Evolutionary conservation across 92 coral and sea anemone species (phyloP), one percentile per base, ranked within the genome.

Genomic region (Parazoanthus swiftii): DNA sequence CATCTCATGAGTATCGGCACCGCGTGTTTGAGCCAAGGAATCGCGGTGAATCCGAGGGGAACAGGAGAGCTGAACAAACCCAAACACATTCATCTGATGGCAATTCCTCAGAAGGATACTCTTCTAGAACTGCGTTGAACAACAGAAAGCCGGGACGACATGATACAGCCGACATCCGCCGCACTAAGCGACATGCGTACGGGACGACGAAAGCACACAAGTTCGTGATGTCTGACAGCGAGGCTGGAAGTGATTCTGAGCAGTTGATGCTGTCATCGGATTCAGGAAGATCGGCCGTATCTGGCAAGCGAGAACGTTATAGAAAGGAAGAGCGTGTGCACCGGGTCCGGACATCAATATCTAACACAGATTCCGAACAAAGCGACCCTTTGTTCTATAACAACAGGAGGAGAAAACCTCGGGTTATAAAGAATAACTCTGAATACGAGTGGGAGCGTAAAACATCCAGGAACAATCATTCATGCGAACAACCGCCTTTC

Each of bases 161-260:
- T 74, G 43, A 36, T 74, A 36, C n/a, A 13, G 6, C 42, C 46
- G 7, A 74, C 43, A 13, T 35, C n/a, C n/a, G n/a, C 46, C 78
- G 78, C 46, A 25, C n/a, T 37, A 36, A 39, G 78, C 20, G 43
- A 74, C 44, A 74, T 0, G 46, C 21, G 8, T 35, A 74, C 78
- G 44, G 2, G 20, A 36, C 42, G 43, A 33, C 25, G 8, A 74
- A 36, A 74, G 23, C 78, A 36, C 78, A 36, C 14, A 74, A 13
- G 70, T 63, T 74, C 26, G 46, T 74, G 78, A 13, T n/a, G 46
- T 74, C 78, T 11, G 78, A 74, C 20, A 74, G 78, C 23, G 78
- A 74, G 6, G 20, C 23, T 10, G 78, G 23, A 74, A 74, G 78
- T 74, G 78, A 74, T 37, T 20, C 39, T 26, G 43, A 29, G 5